These are phyloP conservation scores for Cisticola juncidis DNA, from an alignment of 2,113 vertebrate species.

Conservation along the genomic window DNA sequence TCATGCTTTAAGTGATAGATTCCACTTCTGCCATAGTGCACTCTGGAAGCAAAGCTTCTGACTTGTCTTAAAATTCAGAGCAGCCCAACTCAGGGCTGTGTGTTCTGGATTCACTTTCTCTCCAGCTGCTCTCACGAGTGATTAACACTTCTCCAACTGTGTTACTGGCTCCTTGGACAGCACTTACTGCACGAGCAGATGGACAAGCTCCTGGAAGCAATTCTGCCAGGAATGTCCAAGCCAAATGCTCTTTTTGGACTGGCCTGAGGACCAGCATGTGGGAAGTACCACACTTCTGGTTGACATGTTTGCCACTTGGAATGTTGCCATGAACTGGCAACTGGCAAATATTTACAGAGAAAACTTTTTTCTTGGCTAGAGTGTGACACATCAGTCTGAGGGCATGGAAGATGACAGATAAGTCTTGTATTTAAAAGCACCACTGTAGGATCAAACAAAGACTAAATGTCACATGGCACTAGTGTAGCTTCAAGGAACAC, in stretches of 20 bases:
- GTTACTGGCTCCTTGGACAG: background rate
- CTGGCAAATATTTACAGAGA: background rate
- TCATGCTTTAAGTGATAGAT: background rate
- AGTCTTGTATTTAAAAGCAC: background rate
- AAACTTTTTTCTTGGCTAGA: background rate
- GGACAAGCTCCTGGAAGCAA: background rate
- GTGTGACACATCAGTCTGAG: background rate
- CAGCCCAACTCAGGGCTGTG: background rate
- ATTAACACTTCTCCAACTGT: background rate
- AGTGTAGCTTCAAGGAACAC: background rate
- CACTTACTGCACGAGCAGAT: background rate
- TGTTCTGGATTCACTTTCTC: background rate
- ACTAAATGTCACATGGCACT: background rate
- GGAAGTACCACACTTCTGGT: background rate
- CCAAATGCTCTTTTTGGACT: background rate
- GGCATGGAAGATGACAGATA: background rate
- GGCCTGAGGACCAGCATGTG: background rate
- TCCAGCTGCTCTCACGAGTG: conserved; percentile 22
- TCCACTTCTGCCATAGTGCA: background rate
- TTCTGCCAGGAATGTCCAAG: background rate
- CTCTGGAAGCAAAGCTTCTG: background rate
- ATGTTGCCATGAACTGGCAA: background rate
- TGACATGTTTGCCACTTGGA: background rate
- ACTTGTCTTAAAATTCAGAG: background rate
- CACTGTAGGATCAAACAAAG: background rate